phyloP scores from a whole-genome alignment of 2,888 invertebrate species.

The Eudiplozoon nipponicum region DNA sequence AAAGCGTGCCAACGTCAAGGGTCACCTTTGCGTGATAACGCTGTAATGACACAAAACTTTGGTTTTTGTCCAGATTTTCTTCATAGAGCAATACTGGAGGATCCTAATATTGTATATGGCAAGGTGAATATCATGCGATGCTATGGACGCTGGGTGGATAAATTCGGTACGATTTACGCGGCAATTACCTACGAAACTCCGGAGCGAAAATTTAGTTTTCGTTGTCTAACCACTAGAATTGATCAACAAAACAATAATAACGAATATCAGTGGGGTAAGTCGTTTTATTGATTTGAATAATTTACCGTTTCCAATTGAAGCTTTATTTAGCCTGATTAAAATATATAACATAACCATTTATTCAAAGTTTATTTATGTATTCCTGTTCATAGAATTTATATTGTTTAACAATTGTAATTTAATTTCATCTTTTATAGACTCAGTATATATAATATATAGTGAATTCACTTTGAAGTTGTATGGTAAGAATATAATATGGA shows the following conservation, averaged over 20 bases:
- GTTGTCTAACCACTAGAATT: slow-evolving; percentile 16
- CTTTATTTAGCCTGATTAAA: no score
- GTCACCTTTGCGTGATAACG: slow-evolving; percentile 15
- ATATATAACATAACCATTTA: no score
- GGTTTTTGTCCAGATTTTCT: slow-evolving; percentile 12
- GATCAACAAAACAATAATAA: slow-evolving; percentile 14
- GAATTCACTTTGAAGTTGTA: no score
- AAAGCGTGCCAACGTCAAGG: slow-evolving; percentile 15
- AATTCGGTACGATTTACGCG: slow-evolving; percentile 12
- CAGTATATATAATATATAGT: no score
- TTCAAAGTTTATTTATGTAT: no score
- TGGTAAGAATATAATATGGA: no score
- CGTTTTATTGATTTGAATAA: not conserved
- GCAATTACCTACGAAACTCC: slow-evolving; percentile 13
- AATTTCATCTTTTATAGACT: no score
- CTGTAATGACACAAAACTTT: slow-evolving; percentile 10
- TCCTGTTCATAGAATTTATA: no score
- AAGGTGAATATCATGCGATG: slow-evolving; percentile 7
- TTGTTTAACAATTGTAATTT: no score
- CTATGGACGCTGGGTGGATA: slow-evolving; percentile 15
- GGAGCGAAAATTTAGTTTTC: slow-evolving; percentile 15
- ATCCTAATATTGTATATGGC: slow-evolving; percentile 2
- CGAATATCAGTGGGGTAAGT: slow-evolving; percentile 13
- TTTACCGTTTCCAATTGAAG: no score
- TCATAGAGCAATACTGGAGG: not conserved